Percentiles rank a stretch among this genome's conserved stretches.
phyloP scores from a whole-genome alignment of 2,888 invertebrate genomes.

The Cremastinae sp. region DNA sequence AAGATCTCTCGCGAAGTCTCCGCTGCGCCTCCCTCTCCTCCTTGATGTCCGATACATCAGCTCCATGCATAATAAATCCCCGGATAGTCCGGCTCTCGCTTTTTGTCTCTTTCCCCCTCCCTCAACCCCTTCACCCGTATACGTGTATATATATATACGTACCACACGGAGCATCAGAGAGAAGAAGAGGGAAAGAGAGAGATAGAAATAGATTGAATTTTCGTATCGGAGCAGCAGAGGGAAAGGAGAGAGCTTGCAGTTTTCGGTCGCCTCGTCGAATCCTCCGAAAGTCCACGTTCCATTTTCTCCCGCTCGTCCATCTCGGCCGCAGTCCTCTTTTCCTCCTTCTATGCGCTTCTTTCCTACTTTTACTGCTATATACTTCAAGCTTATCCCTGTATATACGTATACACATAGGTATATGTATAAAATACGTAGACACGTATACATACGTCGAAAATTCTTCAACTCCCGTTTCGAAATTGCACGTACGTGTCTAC shows the following conservation, averaged over 20 bases:
- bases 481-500: slow-evolving; percentile 45
- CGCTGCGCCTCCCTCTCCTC: slow-evolving; percentile 60
- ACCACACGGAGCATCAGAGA: slow-evolving; percentile 32
- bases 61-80: slow-evolving; percentile 78
- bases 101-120: slow-evolving; percentile 12
- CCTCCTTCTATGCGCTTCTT: slow-evolving; percentile 4
- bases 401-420: no score
- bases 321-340: slow-evolving; percentile 21
- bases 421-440: no score
- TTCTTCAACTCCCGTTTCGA: slow-evolving; percentile 41
- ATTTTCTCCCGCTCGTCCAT: slow-evolving; percentile 41
- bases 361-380: slow-evolving; percentile 22
- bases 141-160: neutral
- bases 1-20: slow-evolving; percentile 19
- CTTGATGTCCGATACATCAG: slow-evolving; percentile 78
- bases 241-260: slow-evolving; percentile 26
- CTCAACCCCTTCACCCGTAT: neutral
- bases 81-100: slow-evolving; percentile 57
- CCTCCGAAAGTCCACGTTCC: slow-evolving; percentile 62
- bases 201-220: slow-evolving; percentile 1
- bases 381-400: slow-evolving; percentile 33
- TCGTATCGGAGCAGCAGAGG: slow-evolving; percentile 22
- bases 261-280: slow-evolving; percentile 8
- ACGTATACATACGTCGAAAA: slow-evolving; percentile 19
- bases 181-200: slow-evolving; percentile 9